Evolutionary conservation across 1,140 invertebrate species (phyloP).

Genomic region (Drosophila lacertosa): DNA sequence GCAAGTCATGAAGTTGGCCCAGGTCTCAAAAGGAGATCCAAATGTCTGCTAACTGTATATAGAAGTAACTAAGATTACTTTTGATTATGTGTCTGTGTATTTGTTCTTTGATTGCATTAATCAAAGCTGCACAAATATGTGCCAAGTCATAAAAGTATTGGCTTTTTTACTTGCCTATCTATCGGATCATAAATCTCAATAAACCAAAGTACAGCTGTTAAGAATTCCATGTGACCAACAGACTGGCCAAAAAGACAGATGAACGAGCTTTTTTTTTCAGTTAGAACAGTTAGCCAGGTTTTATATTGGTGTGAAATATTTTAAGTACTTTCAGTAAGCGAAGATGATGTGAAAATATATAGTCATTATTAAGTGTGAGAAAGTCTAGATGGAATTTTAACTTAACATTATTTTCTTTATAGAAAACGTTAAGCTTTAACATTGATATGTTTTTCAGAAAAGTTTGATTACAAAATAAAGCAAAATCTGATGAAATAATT

Average conservation of each 20-base stretch:
- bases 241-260: neutral
- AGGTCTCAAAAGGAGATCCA: neutral
- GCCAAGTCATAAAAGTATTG: slow-evolving; percentile 61
- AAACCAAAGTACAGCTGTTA: slow-evolving; percentile 36
- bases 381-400: too few relatives aligned
- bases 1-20: slow-evolving; percentile 14
- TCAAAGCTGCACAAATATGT: slow-evolving; percentile 78
- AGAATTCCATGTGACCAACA: slow-evolving; percentile 23
- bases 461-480: too few relatives aligned
- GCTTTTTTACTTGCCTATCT: slow-evolving; percentile 22
- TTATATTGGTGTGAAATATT: neutral
- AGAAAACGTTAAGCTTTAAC: too few relatives aligned
- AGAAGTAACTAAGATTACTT: slow-evolving; percentile 1
- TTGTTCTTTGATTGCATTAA: slow-evolving; percentile 61
- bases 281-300: neutral
- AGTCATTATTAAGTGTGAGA: too few relatives aligned
- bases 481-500: too few relatives aligned
- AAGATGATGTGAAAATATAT: too few relatives aligned
- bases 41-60: slow-evolving; percentile 3
- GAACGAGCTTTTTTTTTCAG: neutral
- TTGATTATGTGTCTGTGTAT: neutral
- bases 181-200: slow-evolving; percentile 60
- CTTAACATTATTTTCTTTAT: too few relatives aligned
- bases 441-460: too few relatives aligned
- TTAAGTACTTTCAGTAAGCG: too few relatives aligned